Evolutionary conservation across 2,888 invertebrate species (phyloP), one percentile per base, ranked within the genome.

Genomic region (Zele albiditarsus): DNA sequence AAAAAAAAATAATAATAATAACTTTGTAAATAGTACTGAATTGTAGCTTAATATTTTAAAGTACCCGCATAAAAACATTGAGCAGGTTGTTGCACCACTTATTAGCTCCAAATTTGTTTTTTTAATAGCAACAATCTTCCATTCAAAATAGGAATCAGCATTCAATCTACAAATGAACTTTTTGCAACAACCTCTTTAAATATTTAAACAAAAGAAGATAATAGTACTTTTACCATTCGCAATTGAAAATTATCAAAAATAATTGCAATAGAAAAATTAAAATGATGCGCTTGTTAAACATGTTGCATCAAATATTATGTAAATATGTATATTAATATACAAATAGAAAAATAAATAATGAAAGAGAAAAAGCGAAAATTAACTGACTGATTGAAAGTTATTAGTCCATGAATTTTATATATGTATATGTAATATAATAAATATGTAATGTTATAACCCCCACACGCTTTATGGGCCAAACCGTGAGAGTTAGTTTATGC

Each of bases 391-490:
- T 25, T 58, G 57, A 10, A 62, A 62, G 31, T 62, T 60, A 38
- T 71, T 60, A 71, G 46, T 46, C 28, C n/a, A 69, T 38, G 25
- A 33, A 20, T 38, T 23, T 38, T 42, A 23, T 38, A 25, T 33
- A 60, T 38, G 3, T 38, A 73, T 28, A 28, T 20, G 20, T 25
- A 38, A 38, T 38, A 14, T 46, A n/a, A 46, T 46, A 46, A 25
- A 23, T 58, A 58, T 27, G 27, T 23, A 58, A 58, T 27, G 27
- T 63, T 46, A 62, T 60, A 60, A 46, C 46, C 23, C 71, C 23
- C 71, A 63, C 71, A 63, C 71, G 53, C 63, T 49, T 69, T 53
- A 65, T 63, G 60, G 25, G 23, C 63, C 49, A 71, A 63, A 71
- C 46, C 28, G 28, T 62, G 28, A 49, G 49, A 46, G 28, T 23